A percentile compares a stretch with the other conserved stretches of the same genome.
Conservation (phyloP, 1,140 invertebrate species). For the Ceratina australensis region DNA sequence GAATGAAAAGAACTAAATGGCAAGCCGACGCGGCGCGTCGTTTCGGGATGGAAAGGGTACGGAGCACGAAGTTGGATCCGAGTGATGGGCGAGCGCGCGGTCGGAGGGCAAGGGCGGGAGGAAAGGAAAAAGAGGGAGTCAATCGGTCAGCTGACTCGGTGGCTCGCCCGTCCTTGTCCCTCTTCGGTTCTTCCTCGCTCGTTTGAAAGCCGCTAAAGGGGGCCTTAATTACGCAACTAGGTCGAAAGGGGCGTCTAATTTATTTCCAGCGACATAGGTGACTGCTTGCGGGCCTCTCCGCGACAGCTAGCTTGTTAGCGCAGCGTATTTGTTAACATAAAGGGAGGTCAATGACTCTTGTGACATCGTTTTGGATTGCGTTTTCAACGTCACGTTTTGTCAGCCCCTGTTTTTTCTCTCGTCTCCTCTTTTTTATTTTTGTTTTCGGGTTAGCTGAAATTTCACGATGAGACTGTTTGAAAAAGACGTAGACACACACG, state of each 20-base stretch:
- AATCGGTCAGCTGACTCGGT: constrained; percentile 60
- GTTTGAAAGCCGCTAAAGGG: constrained; percentile 67
- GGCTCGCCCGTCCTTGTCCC: constrained; percentile 49
- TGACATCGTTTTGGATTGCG: constrained; percentile 58
- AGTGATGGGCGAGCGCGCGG: not conserved
- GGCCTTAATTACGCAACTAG: constrained; percentile 78
- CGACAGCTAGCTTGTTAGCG: constrained; percentile 71
- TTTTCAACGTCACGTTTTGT: constrained; percentile 44
- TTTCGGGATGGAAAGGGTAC: not conserved
- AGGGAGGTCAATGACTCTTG: constrained; percentile 73
- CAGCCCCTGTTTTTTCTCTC: not conserved
- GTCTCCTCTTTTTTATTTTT: not conserved
- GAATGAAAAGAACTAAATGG: constrained; percentile 33
- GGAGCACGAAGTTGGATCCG: not conserved
- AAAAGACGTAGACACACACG: not conserved
- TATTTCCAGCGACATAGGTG: constrained; percentile 75
- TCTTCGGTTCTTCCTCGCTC: constrained; percentile 59
- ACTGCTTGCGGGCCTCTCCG: constrained; percentile 54
- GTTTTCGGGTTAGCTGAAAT: not conserved
- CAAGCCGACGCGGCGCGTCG: not conserved
- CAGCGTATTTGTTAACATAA: constrained; percentile 71
- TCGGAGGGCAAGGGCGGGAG: not conserved
- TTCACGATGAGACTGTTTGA: not conserved
- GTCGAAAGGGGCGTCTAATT: constrained; percentile 78
- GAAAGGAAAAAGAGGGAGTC: constrained; percentile 27